Percentiles rank a stretch among this genome's conserved stretches.
phyloP scores from a whole-genome alignment of 2,888 invertebrate species.

The Oeneis ivallda region DNA sequence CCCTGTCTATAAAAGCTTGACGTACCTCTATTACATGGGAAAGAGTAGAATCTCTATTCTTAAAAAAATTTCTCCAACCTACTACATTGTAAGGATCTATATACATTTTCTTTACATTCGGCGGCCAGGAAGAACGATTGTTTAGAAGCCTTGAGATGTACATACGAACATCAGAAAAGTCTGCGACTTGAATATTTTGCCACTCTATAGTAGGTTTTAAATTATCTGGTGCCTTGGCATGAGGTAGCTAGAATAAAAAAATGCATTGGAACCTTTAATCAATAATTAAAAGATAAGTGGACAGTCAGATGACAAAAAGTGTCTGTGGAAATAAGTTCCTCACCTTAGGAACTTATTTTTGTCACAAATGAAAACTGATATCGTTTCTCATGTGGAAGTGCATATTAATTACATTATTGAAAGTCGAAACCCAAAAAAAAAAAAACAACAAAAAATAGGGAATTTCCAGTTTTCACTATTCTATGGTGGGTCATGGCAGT shows the following conservation, averaged over 20 bases:
- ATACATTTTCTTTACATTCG: constrained; percentile 46
- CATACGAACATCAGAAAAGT: constrained; percentile 84
- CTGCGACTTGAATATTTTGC: constrained; percentile 85
- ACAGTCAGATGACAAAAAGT: too few relatives aligned
- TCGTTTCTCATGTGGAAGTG: too few relatives aligned
- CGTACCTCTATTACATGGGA: constrained; percentile 61
- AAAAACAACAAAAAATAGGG: too few relatives aligned
- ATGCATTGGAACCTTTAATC: not conserved
- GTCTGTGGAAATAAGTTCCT: too few relatives aligned
- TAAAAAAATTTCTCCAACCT: constrained; percentile 60
- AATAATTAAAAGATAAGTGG: too few relatives aligned
- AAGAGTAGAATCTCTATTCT: constrained; percentile 58
- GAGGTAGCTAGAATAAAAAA: constrained; percentile 49
- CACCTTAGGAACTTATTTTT: too few relatives aligned
- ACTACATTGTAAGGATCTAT: constrained; percentile 45
- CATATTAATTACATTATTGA: too few relatives aligned
- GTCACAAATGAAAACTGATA: too few relatives aligned
- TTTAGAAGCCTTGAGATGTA: constrained; percentile 66
- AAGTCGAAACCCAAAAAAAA: too few relatives aligned
- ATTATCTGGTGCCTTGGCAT: constrained; percentile 54
- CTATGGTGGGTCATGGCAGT: too few relatives aligned
- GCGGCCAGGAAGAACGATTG: constrained; percentile 50
- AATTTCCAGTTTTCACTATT: too few relatives aligned
- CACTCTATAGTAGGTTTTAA: constrained; percentile 81
- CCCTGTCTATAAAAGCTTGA: constrained; percentile 53